Base-by-base conservation (phyloP, 2,888 invertebrate genomes). In the Tipula unca region DNA sequence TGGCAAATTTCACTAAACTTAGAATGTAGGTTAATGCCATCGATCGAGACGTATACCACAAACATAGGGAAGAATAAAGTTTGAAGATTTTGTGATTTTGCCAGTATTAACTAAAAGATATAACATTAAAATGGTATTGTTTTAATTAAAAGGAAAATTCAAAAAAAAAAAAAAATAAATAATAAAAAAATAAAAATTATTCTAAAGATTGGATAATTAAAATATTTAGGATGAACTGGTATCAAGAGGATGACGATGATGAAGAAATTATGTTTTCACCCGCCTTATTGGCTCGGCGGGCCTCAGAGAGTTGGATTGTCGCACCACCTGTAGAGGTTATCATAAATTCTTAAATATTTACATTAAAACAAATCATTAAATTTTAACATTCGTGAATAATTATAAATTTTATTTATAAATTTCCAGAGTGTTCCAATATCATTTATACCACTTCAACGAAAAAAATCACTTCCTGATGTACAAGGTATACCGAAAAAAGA, bases 391-490 rank as follows among this genome's bases (percentile, higher is more conserved):
- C n/a, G 35, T 35, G 6, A 39, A 10, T 10, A 39, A 39, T 29
- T 29, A 48, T 42, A 42, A 39, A 6, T 85, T 42, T 25, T 42
- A 29, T 29, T 10, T 8, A 13, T 13, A 39, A 39, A 32, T 85
- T 29, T 85, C 32, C 92, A 96, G 96, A 95, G 94, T 92, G 91
- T 96, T 90, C 95, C 95, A 90, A 94, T 94, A 88, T 48, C 85
- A 32, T 29, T 85, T 13, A 17, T 85, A n/a, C 93, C 95, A 88
- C 93, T 97, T 88, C 97, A 96, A 92, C 94, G 97, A 88, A 98
- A 98, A 92, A 99, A 99, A 92, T 99, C 98, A 88, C 94, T 99
- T 92, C 99, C 99, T 85, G 99, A 99, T 92, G 95, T 97, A 89
- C 96, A 96, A 89, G 95, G 94, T 87, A 93, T 96, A 91, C 95